These are phyloP conservation scores for Scartelaos histophorus DNA, from an alignment of 2,113 vertebrate species.

Conservation along the genomic window DNA sequence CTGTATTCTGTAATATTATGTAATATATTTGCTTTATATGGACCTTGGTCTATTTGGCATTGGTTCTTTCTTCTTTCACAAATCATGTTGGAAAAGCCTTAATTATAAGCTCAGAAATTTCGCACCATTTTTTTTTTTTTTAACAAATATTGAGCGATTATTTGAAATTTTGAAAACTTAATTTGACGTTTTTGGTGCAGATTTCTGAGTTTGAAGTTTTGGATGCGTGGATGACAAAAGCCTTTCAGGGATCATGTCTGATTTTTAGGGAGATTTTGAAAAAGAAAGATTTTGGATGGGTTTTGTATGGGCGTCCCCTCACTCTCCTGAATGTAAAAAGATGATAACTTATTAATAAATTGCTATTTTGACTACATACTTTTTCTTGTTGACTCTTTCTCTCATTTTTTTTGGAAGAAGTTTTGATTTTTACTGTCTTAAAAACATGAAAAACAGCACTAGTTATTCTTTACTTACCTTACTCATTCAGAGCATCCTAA, in stretches of 20 bases:
- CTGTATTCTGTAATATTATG: slow-evolving; percentile 45
- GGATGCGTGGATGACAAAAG: slow-evolving; percentile 41
- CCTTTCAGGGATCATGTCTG: slow-evolving; percentile 88
- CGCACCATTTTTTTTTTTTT: background rate
- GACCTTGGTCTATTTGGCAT: slow-evolving; percentile 62
- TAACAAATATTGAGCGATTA: background rate
- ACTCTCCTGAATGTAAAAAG: slow-evolving; percentile 88
- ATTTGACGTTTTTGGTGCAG: slow-evolving; percentile 44
- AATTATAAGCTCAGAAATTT: slow-evolving; percentile 55
- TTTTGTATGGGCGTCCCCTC: slow-evolving; percentile 72
- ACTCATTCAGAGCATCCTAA: too few species aligned
- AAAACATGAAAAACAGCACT: too few species aligned
- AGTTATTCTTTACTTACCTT: too few species aligned
- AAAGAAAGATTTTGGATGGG: slow-evolving; percentile 33
- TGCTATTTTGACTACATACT: slow-evolving; percentile 94
- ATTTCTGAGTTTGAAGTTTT: slow-evolving; percentile 1
- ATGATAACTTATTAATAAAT: slow-evolving; percentile 99
- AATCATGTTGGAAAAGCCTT: slow-evolving; percentile 69
- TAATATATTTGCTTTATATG: slow-evolving; percentile 71
- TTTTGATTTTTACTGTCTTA: too few species aligned
- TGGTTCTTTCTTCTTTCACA: slow-evolving; percentile 22
- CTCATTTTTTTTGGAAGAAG: background rate
- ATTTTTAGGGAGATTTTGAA: slow-evolving; percentile 74
- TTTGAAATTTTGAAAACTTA: background rate
- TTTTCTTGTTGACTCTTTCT: slow-evolving; percentile 51